A percentile compares a stretch with the other conserved stretches of the same genome.
Conservation (phyloP, 1,140 invertebrate genomes). For the Phenacoccus solenopsis region DNA sequence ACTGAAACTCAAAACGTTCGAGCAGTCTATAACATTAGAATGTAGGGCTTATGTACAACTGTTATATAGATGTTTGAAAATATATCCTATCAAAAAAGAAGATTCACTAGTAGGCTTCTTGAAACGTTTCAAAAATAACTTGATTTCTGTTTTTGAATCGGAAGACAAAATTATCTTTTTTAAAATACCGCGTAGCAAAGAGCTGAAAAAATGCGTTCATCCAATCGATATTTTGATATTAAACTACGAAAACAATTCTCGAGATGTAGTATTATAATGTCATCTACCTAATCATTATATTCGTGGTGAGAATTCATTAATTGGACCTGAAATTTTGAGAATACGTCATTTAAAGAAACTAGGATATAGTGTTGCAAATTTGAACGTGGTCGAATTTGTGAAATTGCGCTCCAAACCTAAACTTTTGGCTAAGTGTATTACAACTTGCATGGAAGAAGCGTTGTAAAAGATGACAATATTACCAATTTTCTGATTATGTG, state of each 20-base stretch:
- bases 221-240: slow-evolving; percentile 46
- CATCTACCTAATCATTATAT: slow-evolving; percentile 53
- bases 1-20: slow-evolving; percentile 46
- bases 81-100: slow-evolving; percentile 39
- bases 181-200: slow-evolving; percentile 32
- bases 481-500: no score
- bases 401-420: slow-evolving; percentile 31
- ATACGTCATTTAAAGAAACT: slow-evolving; percentile 45
- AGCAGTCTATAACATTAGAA: slow-evolving; percentile 49
- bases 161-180: slow-evolving; percentile 10
- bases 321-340: slow-evolving; percentile 49
- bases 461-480: slow-evolving; percentile 26
- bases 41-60: slow-evolving; percentile 47
- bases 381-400: slow-evolving; percentile 42
- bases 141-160: slow-evolving; percentile 30
- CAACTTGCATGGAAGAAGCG: slow-evolving; percentile 36
- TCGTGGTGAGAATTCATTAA: slow-evolving; percentile 38
- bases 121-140: slow-evolving; percentile 35
- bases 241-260: slow-evolving; percentile 19
- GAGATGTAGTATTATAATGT: slow-evolving; percentile 42
- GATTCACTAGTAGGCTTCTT: slow-evolving; percentile 40
- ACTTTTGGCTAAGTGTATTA: slow-evolving; percentile 26
- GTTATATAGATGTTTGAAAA: slow-evolving; percentile 39
- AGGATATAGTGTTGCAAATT: slow-evolving; percentile 46
- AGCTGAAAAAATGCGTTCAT: slow-evolving; percentile 45